Conservation (phyloP, 2,113 vertebrate genomes). For the Saimiri boliviensis region DNA sequence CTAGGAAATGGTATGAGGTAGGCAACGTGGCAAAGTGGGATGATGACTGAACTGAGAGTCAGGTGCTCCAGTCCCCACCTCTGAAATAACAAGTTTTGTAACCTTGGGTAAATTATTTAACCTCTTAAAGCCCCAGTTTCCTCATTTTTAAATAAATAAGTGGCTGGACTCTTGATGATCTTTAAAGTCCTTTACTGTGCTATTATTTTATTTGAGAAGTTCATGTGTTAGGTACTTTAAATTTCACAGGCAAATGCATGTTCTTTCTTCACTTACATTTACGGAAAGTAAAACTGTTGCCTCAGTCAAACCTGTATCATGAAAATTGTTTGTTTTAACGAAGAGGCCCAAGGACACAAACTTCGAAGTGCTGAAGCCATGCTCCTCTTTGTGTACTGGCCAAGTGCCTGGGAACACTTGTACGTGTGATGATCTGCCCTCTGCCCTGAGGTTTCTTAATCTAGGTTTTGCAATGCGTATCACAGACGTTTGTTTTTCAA, state of each 20-base stretch:
- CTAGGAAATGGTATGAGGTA: slow-evolving; percentile 22
- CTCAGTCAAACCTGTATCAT: slow-evolving; percentile 13
- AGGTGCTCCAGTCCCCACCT: background rate
- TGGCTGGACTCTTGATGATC: background rate
- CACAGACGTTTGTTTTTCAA: slow-evolving; percentile 59
- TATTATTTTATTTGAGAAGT: slow-evolving; percentile 48
- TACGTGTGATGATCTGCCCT: slow-evolving; percentile 8
- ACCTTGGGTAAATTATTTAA: slow-evolving; percentile 32
- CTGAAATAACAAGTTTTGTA: background rate
- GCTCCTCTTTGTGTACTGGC: background rate
- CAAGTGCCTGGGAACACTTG: background rate
- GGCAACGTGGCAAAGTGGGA: background rate
- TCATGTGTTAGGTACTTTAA: background rate
- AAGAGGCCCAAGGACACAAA: background rate
- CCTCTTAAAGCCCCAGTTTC: background rate
- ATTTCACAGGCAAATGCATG: slow-evolving; percentile 21
- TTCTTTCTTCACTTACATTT: background rate
- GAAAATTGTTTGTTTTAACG: background rate
- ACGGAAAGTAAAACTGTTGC: slow-evolving; percentile 16
- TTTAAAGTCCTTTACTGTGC: background rate
- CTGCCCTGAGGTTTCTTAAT: slow-evolving; percentile 57
- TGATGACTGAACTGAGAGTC: background rate
- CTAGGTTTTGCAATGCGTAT: slow-evolving; percentile 66
- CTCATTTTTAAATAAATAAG: slow-evolving; percentile 47
- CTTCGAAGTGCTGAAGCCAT: background rate